Percentiles rank a stretch among this genome's conserved stretches.
Conservation (phyloP, 2,797 vertebrate genomes). For the Mus spretus region DNA sequence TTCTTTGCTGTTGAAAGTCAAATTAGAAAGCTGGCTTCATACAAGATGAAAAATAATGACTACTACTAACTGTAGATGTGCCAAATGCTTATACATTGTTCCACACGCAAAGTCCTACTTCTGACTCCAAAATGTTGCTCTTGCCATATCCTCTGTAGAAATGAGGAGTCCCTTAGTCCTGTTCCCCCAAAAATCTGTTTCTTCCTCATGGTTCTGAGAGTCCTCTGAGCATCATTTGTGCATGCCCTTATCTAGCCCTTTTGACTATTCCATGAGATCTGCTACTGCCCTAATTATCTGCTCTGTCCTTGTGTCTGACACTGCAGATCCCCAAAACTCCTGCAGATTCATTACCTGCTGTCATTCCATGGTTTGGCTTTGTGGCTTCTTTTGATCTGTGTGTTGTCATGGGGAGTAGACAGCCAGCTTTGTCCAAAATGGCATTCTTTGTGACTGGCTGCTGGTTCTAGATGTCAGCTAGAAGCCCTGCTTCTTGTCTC, state of each 20-base stretch:
- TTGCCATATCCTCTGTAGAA: constrained; percentile 1
- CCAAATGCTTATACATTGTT: not conserved
- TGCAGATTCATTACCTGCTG: not conserved
- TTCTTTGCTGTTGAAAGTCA: constrained; percentile 36
- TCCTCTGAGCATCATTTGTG: not conserved
- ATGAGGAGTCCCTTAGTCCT: not conserved
- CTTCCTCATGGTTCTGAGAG: not conserved
- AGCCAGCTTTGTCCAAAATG: not conserved
- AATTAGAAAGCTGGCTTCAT: not conserved
- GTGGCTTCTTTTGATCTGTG: not conserved
- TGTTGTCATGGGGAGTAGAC: not conserved
- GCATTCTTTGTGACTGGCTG: not conserved
- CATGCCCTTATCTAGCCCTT: not conserved
- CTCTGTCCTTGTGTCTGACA: not conserved
- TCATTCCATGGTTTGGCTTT: not conserved
- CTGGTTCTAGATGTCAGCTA: not conserved
- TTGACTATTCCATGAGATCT: not conserved
- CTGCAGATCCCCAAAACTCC: not conserved
- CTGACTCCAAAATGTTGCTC: not conserved
- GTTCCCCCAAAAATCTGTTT: not conserved
- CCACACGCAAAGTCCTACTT: not conserved
- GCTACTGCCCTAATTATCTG: not conserved
- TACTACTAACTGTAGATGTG: not conserved
- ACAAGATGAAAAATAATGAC: not conserved
- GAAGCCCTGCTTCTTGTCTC: not conserved